Evolutionary conservation across 2,113 vertebrate genomes (phyloP), one percentile per base, ranked within the genome.

Genomic region (Tupaia chinensis): DNA sequence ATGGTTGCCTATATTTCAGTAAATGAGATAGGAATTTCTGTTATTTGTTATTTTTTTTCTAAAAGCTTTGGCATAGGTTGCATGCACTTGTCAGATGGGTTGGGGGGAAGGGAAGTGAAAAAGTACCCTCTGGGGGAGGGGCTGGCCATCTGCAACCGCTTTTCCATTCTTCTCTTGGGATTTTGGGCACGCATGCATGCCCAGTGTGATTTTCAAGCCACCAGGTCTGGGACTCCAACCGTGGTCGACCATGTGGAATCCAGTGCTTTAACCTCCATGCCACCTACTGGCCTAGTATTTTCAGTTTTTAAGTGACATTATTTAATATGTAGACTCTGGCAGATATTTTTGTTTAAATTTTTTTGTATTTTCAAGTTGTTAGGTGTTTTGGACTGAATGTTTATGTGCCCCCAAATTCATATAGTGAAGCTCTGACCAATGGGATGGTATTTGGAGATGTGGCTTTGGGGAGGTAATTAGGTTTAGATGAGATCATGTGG

Each of bases 231-330:
- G 44, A 44, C 44, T 44, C 44, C 44, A 44, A 44, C 44, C 44
- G 5, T 44, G 44, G 44, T 44, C 44, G 44, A 3, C 44, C 44
- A 44, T 44, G 44, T 44, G 44, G 44, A 44, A 44, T 44, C 44
- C 44, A 44, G 44, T 44, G 44, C 44, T 44, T 44, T 44, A 44
- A 44, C 44, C 44, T 44, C 44, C 44, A 44, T 44, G 44, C 44
- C 44, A 44, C 44, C 44, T 44, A 44, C 44, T 44, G 44, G 44
- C 44, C 44, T 44, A 44, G 44, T 44, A 44, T 4, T 44, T 44
- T 68, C 32, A 32, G 10, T 84, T 95, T 96, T 93, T 90, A 90
- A 82, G 73, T 76, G 74, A 88, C n/a, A 81, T 87, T 80, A 44
- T 80, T 92, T 94, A 87, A 76, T 87, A 83, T 91, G 69, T 85